Evolutionary conservation across 1,140 invertebrate species (phyloP), one percentile per base, ranked within the genome.

Genomic region (Vanessa tameamea): DNA sequence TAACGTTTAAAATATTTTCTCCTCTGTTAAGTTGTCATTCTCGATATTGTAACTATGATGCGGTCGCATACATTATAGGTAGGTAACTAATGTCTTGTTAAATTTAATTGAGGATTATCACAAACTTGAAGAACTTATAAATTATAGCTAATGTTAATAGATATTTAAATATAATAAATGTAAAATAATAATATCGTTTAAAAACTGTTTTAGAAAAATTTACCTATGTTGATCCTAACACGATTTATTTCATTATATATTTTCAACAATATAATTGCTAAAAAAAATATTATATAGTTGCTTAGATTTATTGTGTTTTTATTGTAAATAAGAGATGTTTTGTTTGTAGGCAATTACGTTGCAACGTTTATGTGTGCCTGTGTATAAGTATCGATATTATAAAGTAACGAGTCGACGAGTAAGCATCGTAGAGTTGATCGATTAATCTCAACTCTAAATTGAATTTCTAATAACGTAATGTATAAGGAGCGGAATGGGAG

Each of bases 121-220:
- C 82, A 89, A 89, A 88, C 88, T 90, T 85, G 82, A 78, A 90
- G 82, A 87, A 87, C 87, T 87, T 87, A 89, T 87, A 89, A 89
- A 89, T 87, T 90, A 92, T 92, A 92, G 87, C 84, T 89, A 89
- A 90, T 90, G 88, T 92, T 92, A 90, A 90, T 91, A 91, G 83
- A 80, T 91, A 88, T 88, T 89, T 83, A 90, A 90, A 87, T 76
- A 88, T 87, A 84, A 86, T 85, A 86, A 87, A 87, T 88, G 83
- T 90, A 89, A 86, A 88, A 79, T 85, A 89, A 84, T 81, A 80
- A 84, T 88, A 90, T 88, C 80, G 84, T 89, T 90, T 87, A 79
- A 89, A 61, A 87, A 86, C 82, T 87, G 87, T 92, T 91, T 92
- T 92, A 92, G 90, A 92, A 90, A 91, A 92, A 91, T 92, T 90